Evolutionary conservation across 2,113 vertebrate species (phyloP).

Genomic region (Amazona guildingii): DNA sequence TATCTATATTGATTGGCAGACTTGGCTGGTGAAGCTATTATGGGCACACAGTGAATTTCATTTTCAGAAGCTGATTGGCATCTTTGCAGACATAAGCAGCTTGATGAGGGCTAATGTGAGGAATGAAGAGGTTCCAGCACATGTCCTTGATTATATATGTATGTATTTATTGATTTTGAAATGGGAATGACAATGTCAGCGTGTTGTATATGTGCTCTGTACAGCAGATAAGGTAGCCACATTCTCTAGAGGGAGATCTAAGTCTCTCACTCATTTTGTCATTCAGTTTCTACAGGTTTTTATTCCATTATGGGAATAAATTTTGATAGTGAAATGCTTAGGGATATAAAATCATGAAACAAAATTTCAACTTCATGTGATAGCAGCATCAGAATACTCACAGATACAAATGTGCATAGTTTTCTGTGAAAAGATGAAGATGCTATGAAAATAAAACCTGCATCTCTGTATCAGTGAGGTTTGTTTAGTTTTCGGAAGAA

Average conservation of each 20-base stretch:
- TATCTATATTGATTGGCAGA: slow-evolving; percentile 49
- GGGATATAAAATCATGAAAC: neutral
- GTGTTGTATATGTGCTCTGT: neutral
- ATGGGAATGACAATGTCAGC: neutral
- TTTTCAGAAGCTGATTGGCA: slow-evolving; percentile 47
- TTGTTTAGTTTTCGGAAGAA: neutral
- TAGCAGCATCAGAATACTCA: neutral
- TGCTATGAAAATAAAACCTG: neutral
- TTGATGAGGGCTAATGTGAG: slow-evolving; percentile 66
- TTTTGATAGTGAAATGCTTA: neutral
- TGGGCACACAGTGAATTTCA: neutral
- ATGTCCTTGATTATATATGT: slow-evolving; percentile 32
- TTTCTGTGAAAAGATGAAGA: neutral
- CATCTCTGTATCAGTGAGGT: neutral
- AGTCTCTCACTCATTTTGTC: neutral
- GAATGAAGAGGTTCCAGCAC: slow-evolving; percentile 27
- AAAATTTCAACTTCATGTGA: neutral
- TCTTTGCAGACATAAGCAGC: slow-evolving; percentile 64
- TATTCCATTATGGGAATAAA: neutral
- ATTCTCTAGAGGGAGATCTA: neutral
- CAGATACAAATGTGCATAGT: neutral
- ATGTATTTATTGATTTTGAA: slow-evolving; percentile 33
- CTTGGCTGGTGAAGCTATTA: slow-evolving; percentile 1
- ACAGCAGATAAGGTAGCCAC: neutral
- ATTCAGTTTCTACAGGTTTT: neutral